A percentile compares a stretch with the other conserved stretches of the same genome.
These are phyloP conservation scores for Volucella inflata DNA, from an alignment of 2,888 invertebrate genomes.

Conservation along the genomic window DNA sequence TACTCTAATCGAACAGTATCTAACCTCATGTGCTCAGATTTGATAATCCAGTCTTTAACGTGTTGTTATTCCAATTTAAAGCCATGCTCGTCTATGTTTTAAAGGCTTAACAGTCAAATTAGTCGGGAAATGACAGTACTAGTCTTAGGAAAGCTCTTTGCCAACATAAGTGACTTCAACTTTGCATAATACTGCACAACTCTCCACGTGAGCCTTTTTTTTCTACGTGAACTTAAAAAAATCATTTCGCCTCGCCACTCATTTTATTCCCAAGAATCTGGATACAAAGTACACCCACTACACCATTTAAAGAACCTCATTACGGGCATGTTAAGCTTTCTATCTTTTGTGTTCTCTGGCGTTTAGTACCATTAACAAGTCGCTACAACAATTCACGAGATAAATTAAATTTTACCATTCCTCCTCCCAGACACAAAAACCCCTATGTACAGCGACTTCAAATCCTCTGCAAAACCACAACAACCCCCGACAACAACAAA, in stretches of 20 bases:
- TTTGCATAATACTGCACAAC: no score
- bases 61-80: no score
- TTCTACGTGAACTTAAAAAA: neutral
- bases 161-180: no score
- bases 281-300: slow-evolving; percentile 1
- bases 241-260: neutral
- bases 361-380: slow-evolving; percentile 47
- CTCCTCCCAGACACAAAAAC: neutral
- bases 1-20: no score
- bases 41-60: no score
- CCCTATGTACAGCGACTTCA: neutral
- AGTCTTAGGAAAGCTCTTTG: no score
- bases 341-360: slow-evolving; percentile 7
- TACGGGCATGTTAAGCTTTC: slow-evolving; percentile 14
- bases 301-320: slow-evolving; percentile 26
- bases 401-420: slow-evolving; percentile 27
- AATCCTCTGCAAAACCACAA: neutral
- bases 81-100: no score
- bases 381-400: slow-evolving; percentile 26
- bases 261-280: neutral
- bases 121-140: no score
- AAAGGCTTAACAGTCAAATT: no score
- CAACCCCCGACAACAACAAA: slow-evolving; percentile 6
- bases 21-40: no score
- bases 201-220: no score